Evolutionary conservation across 2,888 invertebrate genomes (phyloP).

Genomic region (Cyrtodaria siliqua): DNA sequence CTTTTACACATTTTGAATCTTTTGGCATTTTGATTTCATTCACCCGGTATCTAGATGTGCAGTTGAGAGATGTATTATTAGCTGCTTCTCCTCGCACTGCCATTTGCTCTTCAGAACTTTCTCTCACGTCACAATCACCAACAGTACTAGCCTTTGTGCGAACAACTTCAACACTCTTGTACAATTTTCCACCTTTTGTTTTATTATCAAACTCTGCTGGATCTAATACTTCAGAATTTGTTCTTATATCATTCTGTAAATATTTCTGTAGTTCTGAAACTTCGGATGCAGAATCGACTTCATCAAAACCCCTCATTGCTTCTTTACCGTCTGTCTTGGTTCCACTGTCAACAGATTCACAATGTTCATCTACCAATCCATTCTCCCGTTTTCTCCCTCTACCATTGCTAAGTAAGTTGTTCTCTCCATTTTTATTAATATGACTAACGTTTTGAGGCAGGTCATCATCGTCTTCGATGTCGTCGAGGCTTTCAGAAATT

Average conservation of each 20-base stretch:
- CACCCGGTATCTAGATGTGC: constrained; percentile 45
- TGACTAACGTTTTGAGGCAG: background rate
- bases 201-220: too few species aligned
- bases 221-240: too few species aligned
- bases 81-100: background rate
- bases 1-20: background rate
- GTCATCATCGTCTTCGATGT: background rate
- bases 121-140: too few species aligned
- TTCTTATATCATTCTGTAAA: background rate
- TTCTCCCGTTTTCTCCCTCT: too few species aligned
- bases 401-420: too few species aligned
- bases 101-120: too few species aligned
- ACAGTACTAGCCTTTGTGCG: too few species aligned
- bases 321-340: too few species aligned
- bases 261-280: background rate
- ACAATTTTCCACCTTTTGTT: too few species aligned
- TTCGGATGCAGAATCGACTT: constrained; percentile 23
- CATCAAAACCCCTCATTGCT: constrained; percentile 13
- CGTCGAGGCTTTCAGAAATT: background rate
- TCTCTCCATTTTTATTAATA: background rate
- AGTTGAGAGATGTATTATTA: constrained; percentile 44
- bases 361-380: too few species aligned
- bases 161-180: too few species aligned
- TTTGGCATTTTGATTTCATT: constrained; percentile 24
- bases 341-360: too few species aligned